phyloP scores from a whole-genome alignment of 2,888 invertebrate genomes.

The Leptopterna dolabrata region DNA sequence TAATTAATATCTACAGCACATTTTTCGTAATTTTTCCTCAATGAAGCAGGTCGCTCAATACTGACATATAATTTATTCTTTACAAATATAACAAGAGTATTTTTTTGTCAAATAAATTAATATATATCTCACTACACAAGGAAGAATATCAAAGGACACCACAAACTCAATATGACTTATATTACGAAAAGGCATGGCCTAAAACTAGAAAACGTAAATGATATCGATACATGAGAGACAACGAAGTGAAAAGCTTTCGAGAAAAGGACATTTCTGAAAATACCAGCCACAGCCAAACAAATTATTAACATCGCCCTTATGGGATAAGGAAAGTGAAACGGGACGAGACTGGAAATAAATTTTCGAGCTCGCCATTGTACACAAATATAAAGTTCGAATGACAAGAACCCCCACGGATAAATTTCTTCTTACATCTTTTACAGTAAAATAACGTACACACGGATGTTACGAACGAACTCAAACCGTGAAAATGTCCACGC shows the following conservation, averaged over 20 bases:
- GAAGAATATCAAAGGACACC: neutral
- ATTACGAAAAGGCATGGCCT: neutral
- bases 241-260: neutral
- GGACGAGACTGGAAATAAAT: neutral
- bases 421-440: too few relatives aligned
- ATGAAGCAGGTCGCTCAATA: conserved; percentile 7
- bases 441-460: too few relatives aligned
- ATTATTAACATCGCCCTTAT: neutral
- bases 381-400: too few relatives aligned
- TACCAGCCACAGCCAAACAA: conserved; percentile 11
- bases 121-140: neutral
- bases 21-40: neutral
- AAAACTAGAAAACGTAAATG: neutral
- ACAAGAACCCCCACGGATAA: too few relatives aligned
- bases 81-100: conserved; percentile 7
- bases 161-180: neutral
- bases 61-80: neutral
- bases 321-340: neutral
- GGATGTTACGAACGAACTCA: too few relatives aligned
- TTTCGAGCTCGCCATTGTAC: too few relatives aligned
- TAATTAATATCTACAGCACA: conserved; percentile 8
- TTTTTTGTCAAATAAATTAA: neutral
- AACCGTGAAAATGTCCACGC: too few relatives aligned
- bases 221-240: neutral
- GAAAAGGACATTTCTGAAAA: neutral